These are phyloP conservation scores for Mactromeris polynyma DNA, from an alignment of 2,888 invertebrate species.

Conservation along the genomic window DNA sequence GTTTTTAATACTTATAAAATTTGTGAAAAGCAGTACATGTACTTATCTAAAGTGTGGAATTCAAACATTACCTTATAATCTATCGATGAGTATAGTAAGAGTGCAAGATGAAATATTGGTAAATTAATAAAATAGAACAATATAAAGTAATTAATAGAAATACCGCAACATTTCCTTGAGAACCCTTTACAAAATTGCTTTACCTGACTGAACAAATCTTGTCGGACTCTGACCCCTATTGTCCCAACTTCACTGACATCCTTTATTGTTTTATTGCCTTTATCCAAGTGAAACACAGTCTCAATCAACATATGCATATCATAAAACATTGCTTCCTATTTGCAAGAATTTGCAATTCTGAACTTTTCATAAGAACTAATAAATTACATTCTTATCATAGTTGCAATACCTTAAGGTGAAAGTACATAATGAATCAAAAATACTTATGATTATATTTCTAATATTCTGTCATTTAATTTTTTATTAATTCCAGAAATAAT, in stretches of 20 bases:
- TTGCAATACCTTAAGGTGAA: neutral
- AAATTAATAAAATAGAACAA: neutral
- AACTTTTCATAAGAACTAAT: neutral
- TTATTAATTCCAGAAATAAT: no score
- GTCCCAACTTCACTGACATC: conserved; percentile 6
- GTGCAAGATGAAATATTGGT: neutral
- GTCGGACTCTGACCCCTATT: neutral
- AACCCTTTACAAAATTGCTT: neutral
- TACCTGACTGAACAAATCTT: conserved; percentile 12
- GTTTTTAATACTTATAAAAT: neutral
- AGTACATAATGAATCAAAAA: no score
- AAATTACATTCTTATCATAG: neutral
- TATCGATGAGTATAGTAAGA: neutral
- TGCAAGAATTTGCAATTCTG: neutral
- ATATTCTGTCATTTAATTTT: no score
- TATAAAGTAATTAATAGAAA: neutral
- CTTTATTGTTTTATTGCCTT: conserved; percentile 17
- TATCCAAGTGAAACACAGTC: conserved; percentile 48
- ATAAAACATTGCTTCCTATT: conserved; percentile 59
- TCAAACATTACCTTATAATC: neutral
- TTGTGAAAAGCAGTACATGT: no score
- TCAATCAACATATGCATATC: conserved; percentile 57
- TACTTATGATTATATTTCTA: no score
- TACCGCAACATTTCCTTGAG: neutral
- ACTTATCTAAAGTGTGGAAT: no score